Base-by-base conservation (phyloP, 2,113 vertebrate genomes). In the Aldabrachelys gigantea region DNA sequence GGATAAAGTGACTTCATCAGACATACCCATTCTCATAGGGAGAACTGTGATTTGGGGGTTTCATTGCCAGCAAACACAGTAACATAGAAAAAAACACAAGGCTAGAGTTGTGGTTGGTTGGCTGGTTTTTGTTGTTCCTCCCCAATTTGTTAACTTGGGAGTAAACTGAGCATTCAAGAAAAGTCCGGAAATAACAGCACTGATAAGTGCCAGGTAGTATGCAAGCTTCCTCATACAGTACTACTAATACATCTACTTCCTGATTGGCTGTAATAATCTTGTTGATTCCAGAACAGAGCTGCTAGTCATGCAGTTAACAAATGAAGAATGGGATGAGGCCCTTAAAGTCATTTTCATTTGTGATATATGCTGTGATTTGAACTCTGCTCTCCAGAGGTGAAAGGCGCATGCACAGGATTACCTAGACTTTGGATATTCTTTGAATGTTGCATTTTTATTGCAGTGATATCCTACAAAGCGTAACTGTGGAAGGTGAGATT, bases 1-100 rank as follows among this genome's bases (percentile, higher is more conserved):
- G 91, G 69, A 88, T 49, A 87, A 94, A 95, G 86, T 35, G 50
- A 78, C 79, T 12, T 78, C 81, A 95, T 79, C 57, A 83, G 84
- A 65, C 29, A 81, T 38, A 10, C 52, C 56, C 47, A 8, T 11
- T 89, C 44, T 94, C 53, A 84, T 78, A 91, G 59, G 79, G 76
- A 92, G 82, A 90, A 83, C 80, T 27, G 49, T 57, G 62, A 38
- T 85, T 84, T 80, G 22, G 13, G 54, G 49, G 41, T 44, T 90
- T 78, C 44, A 86, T 50, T 92, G 47, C 54, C 31, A 80, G 80
- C n/a, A 75, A 65, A 90, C 29, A 27, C 16, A 31, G 49, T 83
- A 56, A 31, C 83, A 88, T 84, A 50, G 72, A 83, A 83, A 47
- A 65, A 65, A 65, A 4, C 8, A 12, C 62, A 35, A 65, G 7